Conservation (phyloP, 2,888 invertebrate genomes). For the Scotopteryx bipunctaria region DNA sequence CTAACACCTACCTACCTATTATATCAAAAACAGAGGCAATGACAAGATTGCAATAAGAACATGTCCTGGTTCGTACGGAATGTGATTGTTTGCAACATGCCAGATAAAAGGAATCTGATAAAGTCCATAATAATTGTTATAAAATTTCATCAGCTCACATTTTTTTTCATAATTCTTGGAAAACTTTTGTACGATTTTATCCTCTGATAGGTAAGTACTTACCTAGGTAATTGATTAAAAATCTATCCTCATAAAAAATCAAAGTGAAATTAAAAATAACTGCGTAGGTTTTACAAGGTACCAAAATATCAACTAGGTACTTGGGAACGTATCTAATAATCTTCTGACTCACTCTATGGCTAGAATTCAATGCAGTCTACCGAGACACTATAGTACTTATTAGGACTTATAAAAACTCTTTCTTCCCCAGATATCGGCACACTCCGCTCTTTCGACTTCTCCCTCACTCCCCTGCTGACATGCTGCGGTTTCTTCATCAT, state of each 20-base stretch:
- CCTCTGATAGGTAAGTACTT: too few species aligned
- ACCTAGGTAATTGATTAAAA: too few species aligned
- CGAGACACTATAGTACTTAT: too few species aligned
- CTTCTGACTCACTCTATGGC: too few species aligned
- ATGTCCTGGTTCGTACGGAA: conserved; percentile 10
- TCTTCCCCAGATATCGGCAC: conserved; percentile 52
- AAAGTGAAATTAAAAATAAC: too few species aligned
- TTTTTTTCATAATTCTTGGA: too few species aligned
- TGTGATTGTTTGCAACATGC: conserved; percentile 14
- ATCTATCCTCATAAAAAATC: too few species aligned
- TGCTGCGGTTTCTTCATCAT: conserved; percentile 90
- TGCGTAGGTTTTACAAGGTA: too few species aligned
- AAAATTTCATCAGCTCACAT: conserved; percentile 19
- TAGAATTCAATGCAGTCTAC: too few species aligned
- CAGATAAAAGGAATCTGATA: conserved; percentile 18
- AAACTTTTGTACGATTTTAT: too few species aligned
- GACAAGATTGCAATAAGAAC: conserved; percentile 3
- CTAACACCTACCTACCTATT: neutral
- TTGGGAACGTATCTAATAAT: too few species aligned
- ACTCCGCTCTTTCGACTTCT: conserved; percentile 82
- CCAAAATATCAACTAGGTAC: too few species aligned
- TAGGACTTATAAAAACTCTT: neutral
- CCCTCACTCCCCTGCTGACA: conserved; percentile 88
- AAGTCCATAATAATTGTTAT: conserved; percentile 14
- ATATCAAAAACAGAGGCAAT: neutral